These are phyloP conservation scores for Spisula subtruncata DNA, from an alignment of 2,888 invertebrate genomes.

Conservation along the genomic window DNA sequence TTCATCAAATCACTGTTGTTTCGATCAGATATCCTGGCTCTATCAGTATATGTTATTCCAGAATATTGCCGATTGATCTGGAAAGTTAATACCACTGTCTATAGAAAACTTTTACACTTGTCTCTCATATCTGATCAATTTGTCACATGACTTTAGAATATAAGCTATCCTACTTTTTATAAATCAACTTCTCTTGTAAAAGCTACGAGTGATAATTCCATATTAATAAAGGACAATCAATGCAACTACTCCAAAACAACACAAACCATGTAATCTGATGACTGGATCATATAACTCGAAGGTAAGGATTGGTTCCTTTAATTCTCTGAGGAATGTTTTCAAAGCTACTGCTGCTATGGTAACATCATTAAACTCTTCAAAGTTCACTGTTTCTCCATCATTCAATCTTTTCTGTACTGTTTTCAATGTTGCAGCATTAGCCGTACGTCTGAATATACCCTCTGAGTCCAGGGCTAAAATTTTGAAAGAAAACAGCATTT, in stretches of 20 bases:
- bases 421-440: slow-evolving; percentile 94
- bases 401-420: slow-evolving; percentile 95
- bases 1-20: no score
- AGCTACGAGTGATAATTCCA: background rate
- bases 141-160: no score
- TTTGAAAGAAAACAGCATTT: background rate
- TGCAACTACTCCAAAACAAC: background rate
- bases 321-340: slow-evolving; percentile 96
- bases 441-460: slow-evolving; percentile 98
- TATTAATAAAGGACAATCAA: background rate
- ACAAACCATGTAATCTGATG: slow-evolving; percentile 95
- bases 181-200: no score
- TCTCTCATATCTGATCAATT: no score
- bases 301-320: slow-evolving; percentile 97
- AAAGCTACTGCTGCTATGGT: slow-evolving; percentile 98
- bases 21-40: no score
- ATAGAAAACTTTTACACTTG: no score
- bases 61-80: no score
- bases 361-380: slow-evolving; percentile 91
- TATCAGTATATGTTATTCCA: no score
- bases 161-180: no score
- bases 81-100: no score
- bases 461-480: slow-evolving; percentile 95
- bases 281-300: slow-evolving; percentile 98
- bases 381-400: slow-evolving; percentile 92